Evolutionary conservation across 2,797 vertebrate species (phyloP), one percentile per base, ranked within the genome.

Genomic region (Rhinichthys osculus): DNA sequence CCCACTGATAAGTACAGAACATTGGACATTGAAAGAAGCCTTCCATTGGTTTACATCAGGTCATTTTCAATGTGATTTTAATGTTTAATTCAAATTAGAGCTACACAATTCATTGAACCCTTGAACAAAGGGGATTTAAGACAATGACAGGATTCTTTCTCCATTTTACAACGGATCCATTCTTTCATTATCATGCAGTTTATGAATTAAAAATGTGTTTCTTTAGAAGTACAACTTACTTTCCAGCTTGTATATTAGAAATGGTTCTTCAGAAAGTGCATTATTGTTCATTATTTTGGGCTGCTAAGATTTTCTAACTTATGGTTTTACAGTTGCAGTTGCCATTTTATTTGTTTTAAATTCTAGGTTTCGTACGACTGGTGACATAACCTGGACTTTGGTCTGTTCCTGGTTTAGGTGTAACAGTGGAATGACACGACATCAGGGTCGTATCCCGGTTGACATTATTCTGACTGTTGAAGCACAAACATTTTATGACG

Each of bases 1-100:
- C 81, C 77, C 77, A 91, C 93, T 93, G 95, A 96, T 95, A 95
- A 95, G 86, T 66, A 86, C 87, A 89, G 94, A 91, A 95, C 95
- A 91, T 95, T 96, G 95, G 92, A 96, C 95, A 91, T 89, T 89
- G 87, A 78, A 90, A 83, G 88, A 57, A 84, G 84, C 71, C 83
- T 88, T 47, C 13, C 50, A 81, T 30, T 85, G 42, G 91, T 92
- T 92, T 93, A 91, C 90, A 87, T 72, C 5, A 90, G 91, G 90
- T 92, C 87, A 90, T n/a, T 85, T 76, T 78, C 47, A 79, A 7
- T 70, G 79, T 80, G 38, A 13, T 64, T 42, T 78, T 84, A 87
- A 79, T 89, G 33, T 35, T 67, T 27, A 9, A 40, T 85, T 78
- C 47, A 57, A 10, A 44, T 42, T 23, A 10, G 11, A 84, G 21